phyloP scores from a whole-genome alignment of 2,888 invertebrate species.

The Drosophila diplacantha region DNA sequence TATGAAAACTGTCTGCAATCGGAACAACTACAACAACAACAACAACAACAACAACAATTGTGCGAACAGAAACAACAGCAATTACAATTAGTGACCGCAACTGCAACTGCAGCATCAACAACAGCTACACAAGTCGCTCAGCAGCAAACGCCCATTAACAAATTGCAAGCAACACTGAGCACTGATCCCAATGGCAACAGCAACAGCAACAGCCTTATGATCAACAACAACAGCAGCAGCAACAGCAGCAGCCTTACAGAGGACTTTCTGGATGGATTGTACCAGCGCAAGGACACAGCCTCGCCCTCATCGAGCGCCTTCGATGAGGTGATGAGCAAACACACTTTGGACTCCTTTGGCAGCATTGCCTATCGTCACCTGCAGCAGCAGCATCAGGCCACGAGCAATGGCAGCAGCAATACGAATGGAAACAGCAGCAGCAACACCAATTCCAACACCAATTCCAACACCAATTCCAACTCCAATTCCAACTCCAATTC shows the following conservation, averaged over 20 bases:
- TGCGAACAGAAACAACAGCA: slow-evolving; percentile 35
- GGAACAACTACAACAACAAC: slow-evolving; percentile 54
- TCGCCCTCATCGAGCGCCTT: slow-evolving; percentile 70
- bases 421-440: slow-evolving; percentile 29
- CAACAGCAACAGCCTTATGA: slow-evolving; percentile 30
- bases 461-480: slow-evolving; percentile 20
- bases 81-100: slow-evolving; percentile 37
- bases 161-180: slow-evolving; percentile 30
- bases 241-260: slow-evolving; percentile 54
- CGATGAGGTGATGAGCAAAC: slow-evolving; percentile 74
- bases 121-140: slow-evolving; percentile 30
- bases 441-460: slow-evolving; percentile 21
- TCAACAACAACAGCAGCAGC: slow-evolving; percentile 29
- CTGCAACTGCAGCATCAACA: slow-evolving; percentile 35
- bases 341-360: slow-evolving; percentile 75
- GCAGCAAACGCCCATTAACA: slow-evolving; percentile 43
- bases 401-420: slow-evolving; percentile 32
- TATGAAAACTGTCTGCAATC: slow-evolving; percentile 73
- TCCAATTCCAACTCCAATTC: slow-evolving; percentile 7
- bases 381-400: slow-evolving; percentile 42
- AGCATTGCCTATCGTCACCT: slow-evolving; percentile 76
- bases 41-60: slow-evolving; percentile 45
- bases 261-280: slow-evolving; percentile 73
- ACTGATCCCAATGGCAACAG: slow-evolving; percentile 36
- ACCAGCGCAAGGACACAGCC: slow-evolving; percentile 72